A percentile compares a stretch with the other conserved stretches of the same genome.
Conservation (phyloP, 2,113 vertebrate species). For the Callaeas wilsoni region DNA sequence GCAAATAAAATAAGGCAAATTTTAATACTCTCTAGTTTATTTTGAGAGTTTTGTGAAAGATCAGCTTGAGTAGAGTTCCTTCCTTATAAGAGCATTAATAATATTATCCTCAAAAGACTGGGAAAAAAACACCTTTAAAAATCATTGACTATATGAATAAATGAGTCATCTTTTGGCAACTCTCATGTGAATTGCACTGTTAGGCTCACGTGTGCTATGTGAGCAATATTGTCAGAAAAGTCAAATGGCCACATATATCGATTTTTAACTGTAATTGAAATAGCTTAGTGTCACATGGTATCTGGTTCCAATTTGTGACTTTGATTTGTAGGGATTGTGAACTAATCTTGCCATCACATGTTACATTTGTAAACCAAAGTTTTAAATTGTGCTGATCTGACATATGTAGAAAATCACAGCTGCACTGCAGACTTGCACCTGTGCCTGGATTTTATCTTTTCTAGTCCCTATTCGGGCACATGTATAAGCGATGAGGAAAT, state of each 20-base stretch:
- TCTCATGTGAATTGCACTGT: not conserved
- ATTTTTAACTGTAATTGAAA: slow-evolving; percentile 33
- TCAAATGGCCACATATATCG: not conserved
- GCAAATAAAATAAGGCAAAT: not conserved
- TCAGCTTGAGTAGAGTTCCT: not conserved
- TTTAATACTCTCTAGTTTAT: not conserved
- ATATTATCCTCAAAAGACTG: not conserved
- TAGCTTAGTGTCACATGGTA: not conserved
- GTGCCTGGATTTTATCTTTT: slow-evolving; percentile 14
- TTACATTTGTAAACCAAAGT: slow-evolving; percentile 47
- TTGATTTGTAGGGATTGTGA: slow-evolving; percentile 49
- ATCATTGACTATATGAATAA: not conserved
- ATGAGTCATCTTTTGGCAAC: not conserved
- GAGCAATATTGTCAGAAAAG: not conserved
- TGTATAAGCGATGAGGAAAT: not conserved
- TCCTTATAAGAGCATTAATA: not conserved
- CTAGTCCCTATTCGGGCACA: not conserved
- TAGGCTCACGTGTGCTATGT: not conserved
- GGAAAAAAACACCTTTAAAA: not conserved
- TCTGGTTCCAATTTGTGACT: slow-evolving; percentile 50
- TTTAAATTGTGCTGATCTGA: slow-evolving; percentile 26
- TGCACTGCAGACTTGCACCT: slow-evolving; percentile 34
- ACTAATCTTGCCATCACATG: slow-evolving; percentile 38
- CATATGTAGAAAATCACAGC: slow-evolving; percentile 31
- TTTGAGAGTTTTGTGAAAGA: not conserved